Evolutionary conservation across 2,797 vertebrate species (phyloP), one percentile per base, ranked within the genome.

Genomic region (Schizopygopsis pylzovi): DNA sequence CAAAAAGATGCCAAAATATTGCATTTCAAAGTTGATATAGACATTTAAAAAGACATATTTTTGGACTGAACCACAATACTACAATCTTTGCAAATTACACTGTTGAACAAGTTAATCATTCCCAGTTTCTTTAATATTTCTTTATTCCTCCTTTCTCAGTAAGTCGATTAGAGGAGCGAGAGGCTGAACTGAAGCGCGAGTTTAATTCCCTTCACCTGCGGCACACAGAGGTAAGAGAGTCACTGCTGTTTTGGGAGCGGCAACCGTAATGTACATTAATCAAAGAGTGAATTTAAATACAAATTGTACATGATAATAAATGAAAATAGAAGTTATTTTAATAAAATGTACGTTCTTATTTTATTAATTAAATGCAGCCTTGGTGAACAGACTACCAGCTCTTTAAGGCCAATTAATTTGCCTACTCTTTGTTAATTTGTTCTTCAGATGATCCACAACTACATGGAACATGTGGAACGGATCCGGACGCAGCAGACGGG

Each of bases 401-500:
- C 61, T 71, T 56, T 39, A 13, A 61, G 39, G 22, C 3, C 15
- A 16, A 45, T 59, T 4, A 59, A 56, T 43, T 8, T 25, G 18
- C 12, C 18, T 39, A 13, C 9, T 41, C 49, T 39, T 25, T 49
- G 16, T 11, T 9, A 2, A 2, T 83, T 63, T 86, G 73, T 56
- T 63, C 43, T 59, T 1, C 92, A 99, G 98, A 99, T 99, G 98
- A 99, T 99, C 90, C 98, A 99, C 93, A 99, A 98, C 80, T 99
- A 99, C 0, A 97, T 99, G 96, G 98, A 99, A 75, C 98, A 99
- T 49, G 98, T 99, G 1, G 98, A 99, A 90, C 95, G 98, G 63
- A 97, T 97, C 92, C 98, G 99, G 92, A 90, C 98, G 91, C 98
- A 97, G 91, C 97, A 96, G 92, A 93, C 88, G 5, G 89, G 87